These are phyloP conservation scores for Raja brachyura DNA, from an alignment of 2,113 vertebrate genomes.

Conservation along the genomic window DNA sequence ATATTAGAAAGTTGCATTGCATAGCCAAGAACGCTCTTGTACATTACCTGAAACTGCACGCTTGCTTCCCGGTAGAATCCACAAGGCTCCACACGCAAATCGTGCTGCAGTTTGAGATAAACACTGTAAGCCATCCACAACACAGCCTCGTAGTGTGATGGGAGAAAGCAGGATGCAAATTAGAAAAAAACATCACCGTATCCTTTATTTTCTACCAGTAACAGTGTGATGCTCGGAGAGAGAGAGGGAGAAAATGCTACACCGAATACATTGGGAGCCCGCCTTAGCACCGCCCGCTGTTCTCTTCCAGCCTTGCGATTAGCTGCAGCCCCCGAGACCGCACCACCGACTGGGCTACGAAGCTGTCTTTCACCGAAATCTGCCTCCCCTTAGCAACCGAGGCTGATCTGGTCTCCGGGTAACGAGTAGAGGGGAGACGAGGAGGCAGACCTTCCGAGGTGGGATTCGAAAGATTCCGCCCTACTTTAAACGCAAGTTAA, in stretches of 20 bases:
- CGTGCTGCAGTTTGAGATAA: constrained; percentile 10
- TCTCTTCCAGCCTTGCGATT: neutral
- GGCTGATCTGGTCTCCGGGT: neutral
- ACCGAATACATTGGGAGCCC: neutral
- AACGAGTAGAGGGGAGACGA: neutral
- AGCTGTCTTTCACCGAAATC: neutral
- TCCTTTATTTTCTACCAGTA: neutral
- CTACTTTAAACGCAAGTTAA: neutral
- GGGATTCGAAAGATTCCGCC: neutral
- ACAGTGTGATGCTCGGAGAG: neutral
- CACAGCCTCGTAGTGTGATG: neutral
- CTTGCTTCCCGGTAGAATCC: constrained; percentile 10
- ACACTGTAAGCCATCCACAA: constrained; percentile 27
- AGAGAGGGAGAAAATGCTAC: too few relatives aligned
- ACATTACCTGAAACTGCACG: constrained; percentile 14
- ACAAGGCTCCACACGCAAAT: neutral
- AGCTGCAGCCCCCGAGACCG: too few relatives aligned
- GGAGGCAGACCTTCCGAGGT: too few relatives aligned
- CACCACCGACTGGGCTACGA: neutral
- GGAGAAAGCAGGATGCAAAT: neutral
- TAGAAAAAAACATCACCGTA: neutral
- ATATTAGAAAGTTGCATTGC: constrained; percentile 6
- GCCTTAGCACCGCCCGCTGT: neutral
- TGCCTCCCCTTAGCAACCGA: neutral
- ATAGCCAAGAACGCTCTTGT: neutral